A percentile compares a stretch with the other conserved stretches of the same genome.
Evolutionary conservation across 2,888 invertebrate species (phyloP).

Genomic region (Acrocyrtus sp.): DNA sequence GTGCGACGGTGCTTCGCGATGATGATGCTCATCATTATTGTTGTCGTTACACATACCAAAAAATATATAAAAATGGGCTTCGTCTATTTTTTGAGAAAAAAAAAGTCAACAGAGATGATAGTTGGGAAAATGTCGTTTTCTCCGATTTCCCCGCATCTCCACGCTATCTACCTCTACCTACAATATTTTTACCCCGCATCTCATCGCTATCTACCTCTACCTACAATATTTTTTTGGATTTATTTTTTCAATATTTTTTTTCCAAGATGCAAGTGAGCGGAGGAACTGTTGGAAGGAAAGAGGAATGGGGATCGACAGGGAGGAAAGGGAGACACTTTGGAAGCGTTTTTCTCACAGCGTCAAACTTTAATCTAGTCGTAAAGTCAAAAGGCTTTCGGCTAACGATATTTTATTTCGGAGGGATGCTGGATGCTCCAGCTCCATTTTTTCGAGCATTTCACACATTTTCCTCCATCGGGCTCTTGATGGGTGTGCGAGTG

Average conservation of each 20-base stretch:
- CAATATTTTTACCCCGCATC: too few species aligned
- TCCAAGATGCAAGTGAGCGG: constrained; percentile 11
- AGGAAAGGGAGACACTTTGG: constrained; percentile 13
- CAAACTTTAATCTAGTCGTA: constrained; percentile 49
- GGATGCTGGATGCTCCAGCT: too few species aligned
- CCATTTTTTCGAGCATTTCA: constrained; percentile 20
- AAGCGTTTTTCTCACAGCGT: constrained; percentile 20
- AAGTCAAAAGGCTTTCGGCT: constrained; percentile 41
- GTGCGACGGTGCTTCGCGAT: too few species aligned
- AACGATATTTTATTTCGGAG: constrained; percentile 39
- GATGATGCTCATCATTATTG: constrained; percentile 26
- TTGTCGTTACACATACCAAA: constrained; percentile 14
- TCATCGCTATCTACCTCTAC: too few species aligned
- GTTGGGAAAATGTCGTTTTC: neutral
- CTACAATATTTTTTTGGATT: constrained; percentile 2
- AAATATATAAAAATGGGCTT: constrained; percentile 15
- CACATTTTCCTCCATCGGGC: constrained; percentile 1
- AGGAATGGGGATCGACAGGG: constrained; percentile 10
- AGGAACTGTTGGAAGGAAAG: constrained; percentile 11
- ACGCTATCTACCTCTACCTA: neutral
- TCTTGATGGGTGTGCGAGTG: constrained; percentile 17
- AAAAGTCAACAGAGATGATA: too few species aligned
- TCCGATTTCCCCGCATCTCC: neutral
- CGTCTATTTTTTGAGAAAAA: constrained; percentile 5
- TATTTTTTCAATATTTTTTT: constrained; percentile 1